phyloP scores from a whole-genome alignment of 2,888 invertebrate species.

The Synanthedon andrenaeformis region DNA sequence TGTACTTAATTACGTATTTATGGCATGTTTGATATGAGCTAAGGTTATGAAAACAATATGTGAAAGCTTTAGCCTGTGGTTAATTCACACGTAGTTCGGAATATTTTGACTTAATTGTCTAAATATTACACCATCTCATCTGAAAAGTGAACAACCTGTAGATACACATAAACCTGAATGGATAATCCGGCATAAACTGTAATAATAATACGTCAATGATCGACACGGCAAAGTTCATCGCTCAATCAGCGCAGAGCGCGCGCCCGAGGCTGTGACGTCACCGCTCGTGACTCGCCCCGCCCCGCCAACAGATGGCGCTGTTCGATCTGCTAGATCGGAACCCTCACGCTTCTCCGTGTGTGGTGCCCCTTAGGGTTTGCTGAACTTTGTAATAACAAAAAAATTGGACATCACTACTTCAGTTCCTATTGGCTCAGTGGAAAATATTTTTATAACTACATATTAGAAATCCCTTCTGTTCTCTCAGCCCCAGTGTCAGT shows the following conservation, averaged over 20 bases:
- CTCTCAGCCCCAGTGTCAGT: too few relatives aligned
- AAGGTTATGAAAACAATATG: too few relatives aligned
- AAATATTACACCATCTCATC: too few relatives aligned
- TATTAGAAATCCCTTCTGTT: too few relatives aligned
- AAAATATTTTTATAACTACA: too few relatives aligned
- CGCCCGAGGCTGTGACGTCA: constrained; percentile 50
- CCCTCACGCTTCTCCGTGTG: constrained; percentile 35
- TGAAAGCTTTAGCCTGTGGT: not conserved
- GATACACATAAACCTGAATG: constrained; percentile 40
- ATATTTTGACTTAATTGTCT: too few relatives aligned
- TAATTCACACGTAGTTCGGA: too few relatives aligned
- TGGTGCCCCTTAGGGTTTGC: constrained; percentile 21
- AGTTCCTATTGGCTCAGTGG: not conserved
- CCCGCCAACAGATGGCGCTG: constrained; percentile 60
- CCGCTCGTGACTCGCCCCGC: constrained; percentile 52
- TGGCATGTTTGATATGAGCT: too few relatives aligned
- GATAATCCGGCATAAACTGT: constrained; percentile 48
- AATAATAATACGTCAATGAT: constrained; percentile 58
- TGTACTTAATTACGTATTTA: too few relatives aligned
- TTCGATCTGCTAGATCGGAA: constrained; percentile 9
- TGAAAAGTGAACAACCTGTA: constrained; percentile 25
- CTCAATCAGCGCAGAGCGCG: constrained; percentile 55
- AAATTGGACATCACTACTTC: not conserved
- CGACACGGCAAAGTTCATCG: constrained; percentile 61
- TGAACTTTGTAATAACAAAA: constrained; percentile 12